Evolutionary conservation across 2,113 vertebrate species (phyloP), one percentile per base, ranked within the genome.

Genomic region (Centrocercus urophasianus): DNA sequence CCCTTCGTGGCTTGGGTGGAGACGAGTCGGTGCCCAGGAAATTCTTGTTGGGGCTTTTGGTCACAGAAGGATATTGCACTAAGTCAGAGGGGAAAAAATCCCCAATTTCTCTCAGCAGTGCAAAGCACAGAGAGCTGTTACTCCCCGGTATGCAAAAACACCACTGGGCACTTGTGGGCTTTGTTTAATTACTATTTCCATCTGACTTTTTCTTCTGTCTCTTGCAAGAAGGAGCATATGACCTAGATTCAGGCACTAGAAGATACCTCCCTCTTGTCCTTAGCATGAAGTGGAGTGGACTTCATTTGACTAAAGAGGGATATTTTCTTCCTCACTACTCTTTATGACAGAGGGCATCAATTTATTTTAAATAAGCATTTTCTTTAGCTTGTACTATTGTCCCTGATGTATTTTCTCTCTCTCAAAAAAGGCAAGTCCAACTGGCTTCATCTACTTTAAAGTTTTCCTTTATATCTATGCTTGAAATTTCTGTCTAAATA

Each of bases 401-500:
- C 24, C 48, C 25, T n/a, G 16, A 43, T 69, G 20, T 56, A 67
- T 78, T 88, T 54, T 16, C 52, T 54, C 27, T 54, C 27, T 50
- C 48, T 25, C 24, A 25, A 50, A 93, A 81, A 90, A 87, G 24
- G 24, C 56, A 88, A n/a, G n/a, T 92, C 57, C 48, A 83, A 32
- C 61, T 71, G 61, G 3, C 59, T 87, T 74, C 27, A 88, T 65
- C 79, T 77, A 22, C 65, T 92, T 95, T 82, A 67, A 88, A 83
- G 61, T 25, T 88, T 88, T 74, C 38, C 15, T 4, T 20, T 36
- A 34, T 43, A 18, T 45, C 65, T 59, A 52, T 27, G 25, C 47
- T 73, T 82, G 80, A 83, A 95, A 64, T 95, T 96, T 57, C n/a
- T 78, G 6, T 90, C 86, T 74, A 72, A 94, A 74, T 91, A 69